Evolutionary conservation across 2,888 invertebrate genomes (phyloP), one percentile per base, ranked within the genome.

Genomic region (Drosophila kanekoi): DNA sequence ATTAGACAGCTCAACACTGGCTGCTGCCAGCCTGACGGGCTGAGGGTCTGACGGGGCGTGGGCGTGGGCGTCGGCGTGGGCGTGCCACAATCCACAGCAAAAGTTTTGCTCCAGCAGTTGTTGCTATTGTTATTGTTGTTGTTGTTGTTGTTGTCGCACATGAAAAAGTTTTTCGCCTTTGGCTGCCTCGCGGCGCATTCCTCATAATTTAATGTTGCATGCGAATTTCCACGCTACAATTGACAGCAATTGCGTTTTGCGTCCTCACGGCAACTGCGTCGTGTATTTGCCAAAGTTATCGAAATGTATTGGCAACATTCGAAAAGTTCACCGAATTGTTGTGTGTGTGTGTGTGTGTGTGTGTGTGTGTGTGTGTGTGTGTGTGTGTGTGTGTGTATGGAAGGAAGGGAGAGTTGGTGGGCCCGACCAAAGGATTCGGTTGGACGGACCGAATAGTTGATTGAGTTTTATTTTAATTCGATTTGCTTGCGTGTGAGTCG

Each of bases 131-230:
- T 18, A 2, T 11, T 49, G 10, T 40, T 53, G 37, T 18, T 18
- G 3, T 11, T 44, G 10, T 40, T 53, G 37, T 45, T 69, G 59
- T 65, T 65, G 62, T 57, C 37, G 52, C 10, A 48, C 51, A 56
- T 28, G 47, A 14, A 58, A 65, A 77, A 79, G 65, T 73, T 79
- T 63, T 52, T 53, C 67, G 61, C 64, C 59, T 62, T 49, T 56
- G 43, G 73, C 61, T 51, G 61, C 48, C 56, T 57, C 47, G 59
- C 49, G 67, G 79, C 53, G 79, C 53, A 65, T 54, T 68, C 54
- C 63, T 59, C 68, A 79, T 84, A 89, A 87, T 89, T 89, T 77
- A 47, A 45, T 68, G 75, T 68, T 88, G 82, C 89, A 89, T 74
- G 73, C 71, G 61, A 56, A 62, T 65, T 66, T 79, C 65, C 60